Conservation (phyloP, 1,140 invertebrate genomes). For the Penaeus vannamei region DNA sequence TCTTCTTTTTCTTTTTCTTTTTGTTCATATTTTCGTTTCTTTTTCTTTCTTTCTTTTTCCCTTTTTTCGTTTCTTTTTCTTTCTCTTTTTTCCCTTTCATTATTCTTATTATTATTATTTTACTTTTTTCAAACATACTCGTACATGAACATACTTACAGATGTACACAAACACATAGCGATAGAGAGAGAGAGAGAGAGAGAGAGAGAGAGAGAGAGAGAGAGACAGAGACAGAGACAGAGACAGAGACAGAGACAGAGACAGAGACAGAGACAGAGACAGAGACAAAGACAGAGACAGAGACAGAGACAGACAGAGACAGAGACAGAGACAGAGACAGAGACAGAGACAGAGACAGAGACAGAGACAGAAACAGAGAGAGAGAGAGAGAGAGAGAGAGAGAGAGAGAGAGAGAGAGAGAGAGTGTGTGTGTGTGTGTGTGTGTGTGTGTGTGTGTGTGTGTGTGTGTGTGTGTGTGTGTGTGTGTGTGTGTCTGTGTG, state of each 20-base stretch:
- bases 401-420: background rate
- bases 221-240: background rate
- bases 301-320: background rate
- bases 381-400: background rate
- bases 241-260: background rate
- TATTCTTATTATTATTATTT: too few species aligned
- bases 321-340: background rate
- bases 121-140: too few species aligned
- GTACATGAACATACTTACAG: too few species aligned
- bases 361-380: background rate
- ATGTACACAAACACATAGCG: background rate
- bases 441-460: too few species aligned
- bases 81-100: too few species aligned
- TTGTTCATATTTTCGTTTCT: too few species aligned
- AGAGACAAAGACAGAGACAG: background rate
- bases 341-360: background rate
- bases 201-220: background rate
- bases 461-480: too few species aligned
- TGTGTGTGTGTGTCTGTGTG: too few species aligned
- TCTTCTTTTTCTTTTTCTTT: too few species aligned
- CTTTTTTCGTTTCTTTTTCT: too few species aligned
- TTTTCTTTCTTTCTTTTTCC: too few species aligned
- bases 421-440: background rate
- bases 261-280: background rate
- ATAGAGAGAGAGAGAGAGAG: constrained; percentile 37